phyloP scores from a whole-genome alignment of 2,113 vertebrate species.

The Donacobius atricapilla region DNA sequence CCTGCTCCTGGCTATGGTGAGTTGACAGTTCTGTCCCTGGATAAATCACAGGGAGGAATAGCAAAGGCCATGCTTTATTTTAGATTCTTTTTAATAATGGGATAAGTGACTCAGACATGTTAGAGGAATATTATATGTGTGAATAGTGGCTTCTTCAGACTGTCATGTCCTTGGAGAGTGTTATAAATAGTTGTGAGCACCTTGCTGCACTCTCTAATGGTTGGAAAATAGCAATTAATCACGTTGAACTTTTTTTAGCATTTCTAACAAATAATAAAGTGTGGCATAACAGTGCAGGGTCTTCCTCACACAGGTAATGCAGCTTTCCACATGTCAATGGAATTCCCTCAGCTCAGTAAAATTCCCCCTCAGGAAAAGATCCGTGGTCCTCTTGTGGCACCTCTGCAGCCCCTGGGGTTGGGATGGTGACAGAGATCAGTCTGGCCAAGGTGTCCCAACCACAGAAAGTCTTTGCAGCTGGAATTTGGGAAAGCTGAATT shows the following conservation, averaged over 20 bases:
- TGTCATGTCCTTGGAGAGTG: constrained; percentile 3
- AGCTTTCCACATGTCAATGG: neutral
- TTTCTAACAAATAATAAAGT: neutral
- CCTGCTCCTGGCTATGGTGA: neutral
- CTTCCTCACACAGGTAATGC: neutral
- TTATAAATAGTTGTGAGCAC: constrained; percentile 19
- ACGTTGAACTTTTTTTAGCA: neutral
- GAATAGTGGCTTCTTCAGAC: constrained; percentile 16
- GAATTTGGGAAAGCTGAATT: neutral
- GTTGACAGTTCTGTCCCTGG: neutral
- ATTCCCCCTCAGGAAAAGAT: neutral
- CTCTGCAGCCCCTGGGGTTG: neutral
- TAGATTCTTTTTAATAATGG: neutral
- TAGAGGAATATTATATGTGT: neutral
- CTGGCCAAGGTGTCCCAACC: neutral
- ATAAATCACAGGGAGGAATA: neutral
- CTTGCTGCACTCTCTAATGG: constrained; percentile 5
- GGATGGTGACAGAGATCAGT: neutral
- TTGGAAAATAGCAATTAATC: constrained; percentile 18
- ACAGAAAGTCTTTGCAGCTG: neutral
- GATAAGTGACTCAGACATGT: constrained; percentile 6
- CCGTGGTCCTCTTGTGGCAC: neutral
- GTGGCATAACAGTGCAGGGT: neutral
- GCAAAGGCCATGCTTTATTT: neutral
- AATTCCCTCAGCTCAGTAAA: neutral